Evolutionary conservation across 2,888 invertebrate genomes (phyloP).

Genomic region (Euplagia quadripunctaria): DNA sequence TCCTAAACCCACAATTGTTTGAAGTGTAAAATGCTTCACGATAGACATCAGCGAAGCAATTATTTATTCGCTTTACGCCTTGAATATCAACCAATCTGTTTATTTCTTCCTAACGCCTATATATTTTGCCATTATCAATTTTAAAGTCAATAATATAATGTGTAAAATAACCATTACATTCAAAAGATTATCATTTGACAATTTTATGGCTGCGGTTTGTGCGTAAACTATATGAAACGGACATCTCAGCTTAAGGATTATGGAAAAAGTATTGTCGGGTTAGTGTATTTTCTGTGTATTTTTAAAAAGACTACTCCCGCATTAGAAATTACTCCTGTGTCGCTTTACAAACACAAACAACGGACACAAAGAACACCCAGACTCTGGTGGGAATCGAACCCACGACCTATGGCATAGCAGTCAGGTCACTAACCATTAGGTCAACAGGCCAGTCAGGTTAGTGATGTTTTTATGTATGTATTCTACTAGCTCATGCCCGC

Average conservation of each 20-base stretch:
- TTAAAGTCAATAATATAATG: slow-evolving; percentile 56
- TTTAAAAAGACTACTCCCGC: too few relatives aligned
- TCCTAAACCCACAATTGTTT: slow-evolving; percentile 40
- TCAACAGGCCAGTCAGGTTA: too few relatives aligned
- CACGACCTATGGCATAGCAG: too few relatives aligned
- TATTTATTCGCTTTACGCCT: slow-evolving; percentile 47
- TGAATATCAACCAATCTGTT: slow-evolving; percentile 46
- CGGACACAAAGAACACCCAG: too few relatives aligned
- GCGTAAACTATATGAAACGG: slow-evolving; percentile 42
- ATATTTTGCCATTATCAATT: slow-evolving; percentile 52
- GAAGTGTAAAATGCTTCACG: slow-evolving; percentile 43
- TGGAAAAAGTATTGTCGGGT: slow-evolving; percentile 30
- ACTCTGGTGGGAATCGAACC: too few relatives aligned
- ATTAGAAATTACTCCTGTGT: too few relatives aligned
- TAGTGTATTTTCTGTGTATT: too few relatives aligned
- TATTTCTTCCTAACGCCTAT: slow-evolving; percentile 47
- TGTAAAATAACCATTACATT: slow-evolving; percentile 55
- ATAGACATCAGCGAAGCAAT: slow-evolving; percentile 44
- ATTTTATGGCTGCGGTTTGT: slow-evolving; percentile 52
- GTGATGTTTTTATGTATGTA: slow-evolving; percentile 1
- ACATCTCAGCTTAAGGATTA: slow-evolving; percentile 46
- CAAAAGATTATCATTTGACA: slow-evolving; percentile 58
- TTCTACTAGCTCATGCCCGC: background rate
- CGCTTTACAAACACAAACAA: too few relatives aligned
- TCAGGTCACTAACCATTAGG: too few relatives aligned